These are phyloP conservation scores for Bos indicus DNA, from an alignment of 2,113 vertebrate genomes.

Conservation along the genomic window DNA sequence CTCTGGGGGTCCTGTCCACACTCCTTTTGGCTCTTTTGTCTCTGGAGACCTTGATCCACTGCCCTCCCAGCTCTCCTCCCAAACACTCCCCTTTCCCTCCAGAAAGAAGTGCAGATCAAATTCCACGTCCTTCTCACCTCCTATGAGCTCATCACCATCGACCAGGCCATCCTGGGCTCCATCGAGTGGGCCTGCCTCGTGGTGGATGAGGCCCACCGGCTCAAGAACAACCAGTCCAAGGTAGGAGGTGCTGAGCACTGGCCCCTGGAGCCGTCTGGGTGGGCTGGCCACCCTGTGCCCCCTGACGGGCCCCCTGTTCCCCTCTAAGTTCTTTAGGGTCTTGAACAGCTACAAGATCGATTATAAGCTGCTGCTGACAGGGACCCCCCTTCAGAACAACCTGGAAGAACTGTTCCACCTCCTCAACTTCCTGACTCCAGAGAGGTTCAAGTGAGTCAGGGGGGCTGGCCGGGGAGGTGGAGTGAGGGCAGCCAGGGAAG, in stretches of 20 bases:
- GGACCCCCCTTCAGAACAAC: conserved; percentile 98
- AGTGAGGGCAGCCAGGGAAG: rapidly evolving
- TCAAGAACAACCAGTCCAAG: conserved; percentile 99
- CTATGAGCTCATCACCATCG: conserved; percentile 98
- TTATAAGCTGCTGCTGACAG: conserved; percentile 97
- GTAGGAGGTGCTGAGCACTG: conserved; percentile 68
- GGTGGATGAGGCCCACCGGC: conserved; percentile 96
- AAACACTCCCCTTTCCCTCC: not conserved
- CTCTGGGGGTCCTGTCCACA: not conserved
- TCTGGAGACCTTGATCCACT: not conserved
- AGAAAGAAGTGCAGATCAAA: conserved; percentile 98
- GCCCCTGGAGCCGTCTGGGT: rapidly evolving
- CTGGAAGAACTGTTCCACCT: conserved; percentile 98
- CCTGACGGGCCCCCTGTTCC: not conserved
- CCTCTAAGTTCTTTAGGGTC: conserved; percentile 94
- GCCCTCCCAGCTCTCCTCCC: not conserved
- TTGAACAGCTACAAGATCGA: conserved; percentile 99
- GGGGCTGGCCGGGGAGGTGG: rapidly evolving
- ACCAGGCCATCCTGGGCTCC: conserved; percentile 96
- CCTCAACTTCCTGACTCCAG: conserved; percentile 97
- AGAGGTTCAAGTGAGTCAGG: conserved; percentile 93
- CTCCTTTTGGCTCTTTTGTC: not conserved
- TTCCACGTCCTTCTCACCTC: conserved; percentile 98
- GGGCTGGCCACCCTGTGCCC: rapidly evolving
- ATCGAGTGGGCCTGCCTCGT: conserved; percentile 97